A percentile compares a stretch with the other conserved stretches of the same genome.
phyloP scores from a whole-genome alignment of 2,888 invertebrate species.

The Habroteleia sp. region DNA sequence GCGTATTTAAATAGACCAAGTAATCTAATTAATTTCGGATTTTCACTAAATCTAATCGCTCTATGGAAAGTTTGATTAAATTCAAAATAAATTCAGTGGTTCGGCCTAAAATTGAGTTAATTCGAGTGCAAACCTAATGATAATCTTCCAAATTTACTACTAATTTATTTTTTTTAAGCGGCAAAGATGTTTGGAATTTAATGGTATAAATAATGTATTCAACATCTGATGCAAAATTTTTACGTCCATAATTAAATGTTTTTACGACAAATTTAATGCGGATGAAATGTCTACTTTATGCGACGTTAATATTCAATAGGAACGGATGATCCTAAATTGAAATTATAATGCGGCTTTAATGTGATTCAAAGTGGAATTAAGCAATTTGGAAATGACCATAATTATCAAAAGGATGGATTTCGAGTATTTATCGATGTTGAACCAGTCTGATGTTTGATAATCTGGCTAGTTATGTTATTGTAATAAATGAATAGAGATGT shows the following conservation, averaged over 20 bases:
- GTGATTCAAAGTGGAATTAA: constrained; percentile 23
- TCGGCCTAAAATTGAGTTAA: too few relatives aligned
- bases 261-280: too few relatives aligned
- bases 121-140: too few relatives aligned
- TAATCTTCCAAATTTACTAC: too few relatives aligned
- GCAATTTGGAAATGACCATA: constrained; percentile 22
- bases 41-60: too few relatives aligned
- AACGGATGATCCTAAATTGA: constrained; percentile 10
- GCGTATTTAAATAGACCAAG: neutral
- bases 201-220: too few relatives aligned
- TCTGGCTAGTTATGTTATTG: constrained; percentile 15
- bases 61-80: too few relatives aligned
- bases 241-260: too few relatives aligned
- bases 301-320: constrained; percentile 3
- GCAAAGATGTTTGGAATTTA: too few relatives aligned
- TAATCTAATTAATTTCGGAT: constrained; percentile 1
- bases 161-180: too few relatives aligned
- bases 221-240: too few relatives aligned
- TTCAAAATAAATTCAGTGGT: too few relatives aligned
- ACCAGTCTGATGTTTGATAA: constrained; percentile 9
- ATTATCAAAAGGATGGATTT: constrained; percentile 22
- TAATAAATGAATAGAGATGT: constrained; percentile 28
- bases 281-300: neutral
- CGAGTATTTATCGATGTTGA: constrained; percentile 20
- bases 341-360: constrained; percentile 20